Evolutionary conservation across 2,113 vertebrate species (phyloP), one percentile per base, ranked within the genome.

Genomic region (Entomyzon cyanotis): DNA sequence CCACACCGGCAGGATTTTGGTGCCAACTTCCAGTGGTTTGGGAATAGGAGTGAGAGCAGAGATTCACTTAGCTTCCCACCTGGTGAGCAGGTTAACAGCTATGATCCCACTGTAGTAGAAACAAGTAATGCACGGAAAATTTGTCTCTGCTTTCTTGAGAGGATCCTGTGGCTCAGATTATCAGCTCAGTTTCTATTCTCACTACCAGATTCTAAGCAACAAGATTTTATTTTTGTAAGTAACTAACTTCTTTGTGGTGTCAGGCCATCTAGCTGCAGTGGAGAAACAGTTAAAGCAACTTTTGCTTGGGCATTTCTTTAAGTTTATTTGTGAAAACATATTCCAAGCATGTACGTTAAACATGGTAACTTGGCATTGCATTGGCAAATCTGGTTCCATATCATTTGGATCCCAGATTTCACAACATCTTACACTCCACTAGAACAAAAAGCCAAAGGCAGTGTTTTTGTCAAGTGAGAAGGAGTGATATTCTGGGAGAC

Each of bases 241-340:
- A 18, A 27, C 12, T 33, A 90, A 2, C 13, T 60, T 37, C 39
- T 80, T 47, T 60, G 67, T 13, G 20, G 19, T 60, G 30, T 35
- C 5, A 5, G 33, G 47, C 21, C 41, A 73, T 7, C 47, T 21
- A 77, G 10, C 4, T 76, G 50, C 41, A 70, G 31, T 0, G 33
- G 22, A 67, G 64, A 69, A 88, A 42, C 8, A 62, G 42, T 42
- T 79, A 91, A 85, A 59, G 15, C 27, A 88, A 44, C 44, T 64
- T 93, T 86, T 77, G 22, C 73, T 88, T 52, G 50, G 35, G 18
- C 77, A 37, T 88, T 92, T 84, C 75, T 90, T 49, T n/a, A 56
- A 52, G 35, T 74, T 79, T 93, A 78, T 95, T 96, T 94, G 86
- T 84, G 73, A 92, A 92, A 95, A 94, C 83, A 60, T 74, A 78